Conservation (phyloP, 2,888 invertebrate genomes). For the Drosophila phalerata region DNA sequence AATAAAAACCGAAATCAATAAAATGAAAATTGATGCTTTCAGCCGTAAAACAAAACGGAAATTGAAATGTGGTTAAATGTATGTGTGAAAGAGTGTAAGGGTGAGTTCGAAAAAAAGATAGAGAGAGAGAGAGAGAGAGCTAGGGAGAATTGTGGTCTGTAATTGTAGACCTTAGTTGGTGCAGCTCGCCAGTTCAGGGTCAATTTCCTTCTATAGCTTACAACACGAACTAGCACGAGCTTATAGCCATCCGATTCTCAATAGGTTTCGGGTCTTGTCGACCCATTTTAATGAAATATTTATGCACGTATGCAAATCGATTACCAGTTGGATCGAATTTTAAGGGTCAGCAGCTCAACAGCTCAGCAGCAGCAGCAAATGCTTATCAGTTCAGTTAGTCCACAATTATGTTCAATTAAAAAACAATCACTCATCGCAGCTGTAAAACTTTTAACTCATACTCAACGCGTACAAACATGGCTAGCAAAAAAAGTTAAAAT, state of each 20-base stretch:
- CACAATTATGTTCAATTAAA: conserved; percentile 71
- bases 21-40: conserved; percentile 81
- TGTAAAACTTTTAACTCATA: conserved; percentile 49
- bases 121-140: neutral
- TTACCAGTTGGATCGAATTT: conserved; percentile 15
- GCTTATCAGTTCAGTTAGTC: conserved; percentile 33
- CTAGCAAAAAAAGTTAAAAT: conserved; percentile 22
- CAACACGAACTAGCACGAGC: conserved; percentile 19
- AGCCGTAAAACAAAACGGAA: conserved; percentile 79
- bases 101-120: neutral
- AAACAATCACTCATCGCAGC: conserved; percentile 66
- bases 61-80: conserved; percentile 74
- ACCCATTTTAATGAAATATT: conserved; percentile 36
- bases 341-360: conserved; percentile 8
- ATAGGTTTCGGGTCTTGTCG: conserved; percentile 11
- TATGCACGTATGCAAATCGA: conserved; percentile 34
- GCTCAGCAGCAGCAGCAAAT: conserved; percentile 19
- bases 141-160: neutral
- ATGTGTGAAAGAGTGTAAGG: neutral
- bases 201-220: conserved; percentile 24
- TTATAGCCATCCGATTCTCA: conserved; percentile 10
- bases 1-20: conserved; percentile 79
- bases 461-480: conserved; percentile 42
- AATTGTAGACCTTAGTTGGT: conserved; percentile 14
- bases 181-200: conserved; percentile 41